Conservation (phyloP, 1,140 invertebrate genomes). For the Mamestra configurata region DNA sequence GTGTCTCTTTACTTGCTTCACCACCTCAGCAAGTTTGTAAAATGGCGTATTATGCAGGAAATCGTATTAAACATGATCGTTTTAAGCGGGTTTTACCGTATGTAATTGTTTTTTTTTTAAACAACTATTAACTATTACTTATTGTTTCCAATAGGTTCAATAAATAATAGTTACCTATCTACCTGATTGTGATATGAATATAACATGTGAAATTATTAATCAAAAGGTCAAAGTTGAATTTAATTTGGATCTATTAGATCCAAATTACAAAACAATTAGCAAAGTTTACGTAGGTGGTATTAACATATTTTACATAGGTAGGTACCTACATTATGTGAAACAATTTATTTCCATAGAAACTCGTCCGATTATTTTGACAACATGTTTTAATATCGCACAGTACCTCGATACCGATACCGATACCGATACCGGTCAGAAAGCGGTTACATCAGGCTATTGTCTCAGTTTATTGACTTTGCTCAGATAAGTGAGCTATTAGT, state of each 20-base stretch:
- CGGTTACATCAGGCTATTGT: slow-evolving; percentile 58
- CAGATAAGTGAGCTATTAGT: slow-evolving; percentile 63
- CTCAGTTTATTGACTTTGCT: slow-evolving; percentile 59
- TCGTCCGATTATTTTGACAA: slow-evolving; percentile 18
- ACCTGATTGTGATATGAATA: no score
- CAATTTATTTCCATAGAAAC: neutral
- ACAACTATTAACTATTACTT: no score
- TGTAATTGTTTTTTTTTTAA: no score
- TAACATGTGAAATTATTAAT: no score
- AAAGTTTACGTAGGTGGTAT: neutral
- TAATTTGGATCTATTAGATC: neutral
- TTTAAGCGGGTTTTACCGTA: no score
- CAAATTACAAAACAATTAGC: neutral
- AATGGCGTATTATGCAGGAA: no score
- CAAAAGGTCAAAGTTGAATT: no score
- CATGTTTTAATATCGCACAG: slow-evolving; percentile 22
- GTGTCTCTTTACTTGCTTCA: no score
- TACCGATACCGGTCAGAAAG: slow-evolving; percentile 38
- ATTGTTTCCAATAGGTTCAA: no score
- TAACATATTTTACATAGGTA: neutral
- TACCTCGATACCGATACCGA: slow-evolving; percentile 17
- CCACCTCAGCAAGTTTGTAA: no score
- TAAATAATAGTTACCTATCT: no score
- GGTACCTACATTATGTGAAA: neutral
- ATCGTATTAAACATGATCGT: no score